Percentiles rank a stretch among this genome's conserved stretches.
phyloP scores from a whole-genome alignment of 2,113 vertebrate species.

The Petroica traversi region DNA sequence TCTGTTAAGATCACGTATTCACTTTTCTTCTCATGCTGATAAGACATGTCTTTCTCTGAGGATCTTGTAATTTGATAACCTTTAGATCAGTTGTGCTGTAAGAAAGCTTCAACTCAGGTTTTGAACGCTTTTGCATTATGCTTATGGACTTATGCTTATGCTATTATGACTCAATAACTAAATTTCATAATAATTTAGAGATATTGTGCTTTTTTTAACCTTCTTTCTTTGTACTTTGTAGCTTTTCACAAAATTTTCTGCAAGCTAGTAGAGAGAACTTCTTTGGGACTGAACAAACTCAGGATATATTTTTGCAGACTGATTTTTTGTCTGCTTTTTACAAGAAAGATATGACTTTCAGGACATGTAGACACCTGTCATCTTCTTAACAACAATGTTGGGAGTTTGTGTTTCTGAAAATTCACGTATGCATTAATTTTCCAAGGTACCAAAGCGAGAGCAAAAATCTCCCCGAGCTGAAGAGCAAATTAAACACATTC shows the following conservation, averaged over 20 bases:
- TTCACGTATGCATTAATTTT: not conserved
- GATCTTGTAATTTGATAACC: not conserved
- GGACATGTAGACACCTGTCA: not conserved
- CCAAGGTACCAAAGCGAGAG: not conserved
- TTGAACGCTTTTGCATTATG: not conserved
- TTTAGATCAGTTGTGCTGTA: not conserved
- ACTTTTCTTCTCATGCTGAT: not conserved
- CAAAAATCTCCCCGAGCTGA: not conserved
- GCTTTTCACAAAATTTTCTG: not conserved
- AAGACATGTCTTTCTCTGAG: not conserved
- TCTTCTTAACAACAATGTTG: not conserved
- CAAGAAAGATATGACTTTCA: not conserved
- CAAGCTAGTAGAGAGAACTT: not conserved
- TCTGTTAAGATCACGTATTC: not conserved
- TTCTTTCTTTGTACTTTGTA: not conserved
- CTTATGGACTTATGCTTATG: not conserved
- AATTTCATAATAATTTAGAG: not conserved
- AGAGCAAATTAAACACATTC: not conserved
- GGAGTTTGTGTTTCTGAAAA: not conserved
- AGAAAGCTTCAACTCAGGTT: not conserved
- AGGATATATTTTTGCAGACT: not conserved
- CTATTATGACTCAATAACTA: not conserved
- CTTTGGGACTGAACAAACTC: not conserved
- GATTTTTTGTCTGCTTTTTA: not conserved
- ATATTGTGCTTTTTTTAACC: not conserved